phyloP scores from a whole-genome alignment of 2,797 vertebrate genomes.

The Ficedula albicollis region DNA sequence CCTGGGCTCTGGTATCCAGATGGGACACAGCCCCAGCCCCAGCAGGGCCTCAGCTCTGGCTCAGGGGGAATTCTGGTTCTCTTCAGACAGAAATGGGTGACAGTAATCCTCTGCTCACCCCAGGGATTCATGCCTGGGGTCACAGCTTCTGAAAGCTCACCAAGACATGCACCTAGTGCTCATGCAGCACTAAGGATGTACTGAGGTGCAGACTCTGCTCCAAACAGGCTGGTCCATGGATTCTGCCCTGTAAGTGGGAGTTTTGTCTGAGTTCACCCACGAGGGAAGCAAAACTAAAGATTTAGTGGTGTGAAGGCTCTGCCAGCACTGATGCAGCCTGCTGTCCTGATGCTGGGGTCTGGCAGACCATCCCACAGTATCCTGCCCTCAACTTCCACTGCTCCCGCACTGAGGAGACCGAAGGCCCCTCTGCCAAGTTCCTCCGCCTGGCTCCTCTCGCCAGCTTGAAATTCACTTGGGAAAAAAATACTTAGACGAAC shows the following conservation, averaged over 20 bases:
- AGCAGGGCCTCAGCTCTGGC: neutral
- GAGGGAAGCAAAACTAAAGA: neutral
- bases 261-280: neutral
- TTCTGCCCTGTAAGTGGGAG: rapidly evolving
- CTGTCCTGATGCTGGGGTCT: neutral
- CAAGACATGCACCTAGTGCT: neutral
- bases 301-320: neutral
- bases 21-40: neutral
- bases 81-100: neutral
- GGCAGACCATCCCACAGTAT: neutral
- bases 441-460: neutral
- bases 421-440: neutral
- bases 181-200: rapidly evolving
- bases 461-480: conserved; percentile 52
- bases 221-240: neutral
- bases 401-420: rapidly evolving
- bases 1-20: neutral
- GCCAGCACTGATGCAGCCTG: rapidly evolving
- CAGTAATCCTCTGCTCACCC: neutral
- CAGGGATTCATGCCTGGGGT: neutral
- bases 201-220: neutral
- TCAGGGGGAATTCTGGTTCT: neutral
- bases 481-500: conserved; percentile 27
- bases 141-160: neutral
- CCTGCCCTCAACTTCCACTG: neutral